phyloP scores from a whole-genome alignment of 2,888 invertebrate genomes.

The Omphaloscelis lunosa region DNA sequence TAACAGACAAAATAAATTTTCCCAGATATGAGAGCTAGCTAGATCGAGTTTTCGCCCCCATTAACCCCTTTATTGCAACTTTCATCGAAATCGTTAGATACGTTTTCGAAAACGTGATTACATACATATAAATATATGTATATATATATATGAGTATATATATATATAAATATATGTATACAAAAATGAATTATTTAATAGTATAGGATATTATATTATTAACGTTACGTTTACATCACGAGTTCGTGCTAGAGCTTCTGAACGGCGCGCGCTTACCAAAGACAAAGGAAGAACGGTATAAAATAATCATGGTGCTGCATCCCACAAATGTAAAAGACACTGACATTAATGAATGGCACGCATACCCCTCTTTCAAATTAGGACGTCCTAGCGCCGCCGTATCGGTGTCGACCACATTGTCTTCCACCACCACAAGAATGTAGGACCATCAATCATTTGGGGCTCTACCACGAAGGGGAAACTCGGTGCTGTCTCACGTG shows the following conservation, averaged over 20 bases:
- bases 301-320: conserved; percentile 20
- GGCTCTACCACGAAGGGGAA: conserved; percentile 48
- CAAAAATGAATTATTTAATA: too few relatives aligned
- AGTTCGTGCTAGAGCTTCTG: background rate
- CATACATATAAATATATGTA: too few relatives aligned
- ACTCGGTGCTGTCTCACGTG: conserved; percentile 47
- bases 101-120: too few relatives aligned
- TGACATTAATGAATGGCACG: conserved; percentile 68
- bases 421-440: conserved; percentile 66
- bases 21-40: too few relatives aligned
- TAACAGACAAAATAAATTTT: too few relatives aligned
- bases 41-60: too few relatives aligned
- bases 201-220: too few relatives aligned
- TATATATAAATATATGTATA: too few relatives aligned
- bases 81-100: too few relatives aligned
- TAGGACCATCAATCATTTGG: conserved; percentile 71
- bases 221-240: background rate
- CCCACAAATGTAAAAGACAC: conserved; percentile 26
- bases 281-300: background rate
- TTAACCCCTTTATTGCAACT: too few relatives aligned
- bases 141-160: too few relatives aligned
- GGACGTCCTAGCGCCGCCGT: conserved; percentile 65
- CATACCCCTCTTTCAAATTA: conserved; percentile 67
- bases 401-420: conserved; percentile 66
- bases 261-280: background rate